phyloP scores from a whole-genome alignment of 2,113 vertebrate species.

The Toxotes jaculatrix region DNA sequence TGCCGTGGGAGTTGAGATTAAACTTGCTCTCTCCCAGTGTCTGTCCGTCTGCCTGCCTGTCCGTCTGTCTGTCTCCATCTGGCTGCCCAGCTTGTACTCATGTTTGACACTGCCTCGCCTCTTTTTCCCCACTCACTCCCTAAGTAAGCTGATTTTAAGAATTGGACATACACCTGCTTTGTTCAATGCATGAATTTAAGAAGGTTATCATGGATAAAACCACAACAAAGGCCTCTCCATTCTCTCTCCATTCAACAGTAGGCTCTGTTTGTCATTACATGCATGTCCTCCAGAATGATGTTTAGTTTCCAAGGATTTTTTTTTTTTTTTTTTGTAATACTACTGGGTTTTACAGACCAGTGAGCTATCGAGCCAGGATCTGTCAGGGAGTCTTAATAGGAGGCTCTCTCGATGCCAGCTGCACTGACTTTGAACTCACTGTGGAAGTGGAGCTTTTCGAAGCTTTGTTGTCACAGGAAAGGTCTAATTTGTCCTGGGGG shows the following conservation, averaged over 20 bases:
- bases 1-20: conserved; percentile 43
- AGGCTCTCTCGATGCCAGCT: conserved; percentile 36
- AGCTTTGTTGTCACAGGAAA: conserved; percentile 38
- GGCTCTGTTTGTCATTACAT: conserved; percentile 41
- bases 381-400: conserved; percentile 43
- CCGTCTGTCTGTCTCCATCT: conserved; percentile 42
- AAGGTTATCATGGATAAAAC: conserved; percentile 8
- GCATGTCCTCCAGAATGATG: conserved; percentile 31
- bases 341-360: conserved; percentile 47
- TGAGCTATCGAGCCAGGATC: conserved; percentile 34
- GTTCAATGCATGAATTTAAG: background rate
- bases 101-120: conserved; percentile 6
- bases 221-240: background rate
- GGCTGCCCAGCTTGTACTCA: conserved; percentile 32
- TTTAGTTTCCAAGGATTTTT: conserved; percentile 33
- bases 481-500: conserved; percentile 21
- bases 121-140: conserved; percentile 5
- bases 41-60: conserved; percentile 27
- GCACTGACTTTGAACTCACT: conserved; percentile 56
- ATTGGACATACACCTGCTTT: background rate
- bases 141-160: conserved; percentile 6
- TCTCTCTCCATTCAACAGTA: background rate
- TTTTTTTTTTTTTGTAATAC: conserved; percentile 32
- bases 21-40: conserved; percentile 23
- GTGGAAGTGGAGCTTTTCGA: conserved; percentile 45